Evolutionary conservation across 2,113 vertebrate species (phyloP).

Genomic region (Lanius collurio): DNA sequence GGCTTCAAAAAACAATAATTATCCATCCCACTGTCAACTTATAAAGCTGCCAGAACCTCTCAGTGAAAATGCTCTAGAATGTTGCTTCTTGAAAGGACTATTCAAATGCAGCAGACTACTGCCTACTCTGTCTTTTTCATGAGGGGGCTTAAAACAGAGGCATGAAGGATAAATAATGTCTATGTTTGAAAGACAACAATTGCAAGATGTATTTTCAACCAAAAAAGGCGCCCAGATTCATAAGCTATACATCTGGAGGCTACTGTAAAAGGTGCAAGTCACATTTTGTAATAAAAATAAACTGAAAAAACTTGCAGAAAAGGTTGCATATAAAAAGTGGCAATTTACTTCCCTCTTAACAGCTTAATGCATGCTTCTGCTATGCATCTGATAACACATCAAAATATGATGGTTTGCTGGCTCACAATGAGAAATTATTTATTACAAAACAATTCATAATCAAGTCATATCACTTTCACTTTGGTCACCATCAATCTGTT

Average conservation of each 20-base stretch:
- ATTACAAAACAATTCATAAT: background rate
- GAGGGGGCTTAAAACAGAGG: background rate
- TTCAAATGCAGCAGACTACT: background rate
- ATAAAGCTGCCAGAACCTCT: background rate
- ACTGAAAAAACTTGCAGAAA: background rate
- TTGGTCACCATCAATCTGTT: background rate
- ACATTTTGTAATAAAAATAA: background rate
- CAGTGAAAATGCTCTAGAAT: background rate
- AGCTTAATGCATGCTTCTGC: background rate
- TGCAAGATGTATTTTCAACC: background rate
- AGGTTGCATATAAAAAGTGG: background rate
- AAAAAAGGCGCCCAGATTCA: background rate
- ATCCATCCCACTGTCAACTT: background rate
- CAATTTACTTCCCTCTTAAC: background rate
- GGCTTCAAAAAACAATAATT: background rate
- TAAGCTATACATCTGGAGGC: background rate
- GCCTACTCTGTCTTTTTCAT: background rate
- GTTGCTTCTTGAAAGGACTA: background rate
- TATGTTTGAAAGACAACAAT: background rate
- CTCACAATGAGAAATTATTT: background rate
- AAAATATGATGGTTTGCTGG: background rate
- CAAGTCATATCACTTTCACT: background rate
- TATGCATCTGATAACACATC: background rate
- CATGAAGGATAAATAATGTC: background rate
- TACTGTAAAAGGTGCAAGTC: background rate